These are phyloP conservation scores for Lordiphosa andalusiaca DNA, from an alignment of 2,888 invertebrate species.

Conservation along the genomic window DNA sequence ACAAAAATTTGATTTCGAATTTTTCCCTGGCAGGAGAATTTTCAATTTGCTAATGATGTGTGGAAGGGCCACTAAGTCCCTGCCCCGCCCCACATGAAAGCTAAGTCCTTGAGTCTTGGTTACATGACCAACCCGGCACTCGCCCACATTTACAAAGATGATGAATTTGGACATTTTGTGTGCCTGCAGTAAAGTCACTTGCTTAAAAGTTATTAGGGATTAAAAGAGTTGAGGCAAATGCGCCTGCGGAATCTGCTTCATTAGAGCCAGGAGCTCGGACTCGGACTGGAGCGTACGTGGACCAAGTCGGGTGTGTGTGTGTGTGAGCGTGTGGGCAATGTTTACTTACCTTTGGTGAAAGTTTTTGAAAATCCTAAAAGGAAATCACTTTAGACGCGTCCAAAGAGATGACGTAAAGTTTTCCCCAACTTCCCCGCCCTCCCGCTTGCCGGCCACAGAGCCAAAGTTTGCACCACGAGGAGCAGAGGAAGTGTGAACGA, in stretches of 20 bases:
- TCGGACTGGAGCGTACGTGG: slow-evolving; percentile 26
- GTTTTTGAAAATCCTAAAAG: slow-evolving; percentile 77
- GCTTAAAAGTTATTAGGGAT: slow-evolving; percentile 75
- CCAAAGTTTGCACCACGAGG: slow-evolving; percentile 26
- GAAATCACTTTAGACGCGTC: slow-evolving; percentile 76
- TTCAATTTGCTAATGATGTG: slow-evolving; percentile 25
- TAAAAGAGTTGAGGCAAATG: slow-evolving; percentile 68
- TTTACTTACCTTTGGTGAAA: slow-evolving; percentile 69
- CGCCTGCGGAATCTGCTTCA: slow-evolving; percentile 59
- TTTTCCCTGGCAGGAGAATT: not conserved
- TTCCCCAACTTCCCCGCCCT: slow-evolving; percentile 13
- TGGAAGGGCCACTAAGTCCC: not conserved
- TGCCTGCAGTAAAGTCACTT: slow-evolving; percentile 60
- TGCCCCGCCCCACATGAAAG: not conserved
- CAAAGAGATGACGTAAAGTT: slow-evolving; percentile 66
- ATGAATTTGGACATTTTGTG: slow-evolving; percentile 10
- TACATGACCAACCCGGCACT: slow-evolving; percentile 9
- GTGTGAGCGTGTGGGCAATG: slow-evolving; percentile 15
- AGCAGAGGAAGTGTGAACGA: slow-evolving; percentile 60
- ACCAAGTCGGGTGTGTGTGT: slow-evolving; percentile 13
- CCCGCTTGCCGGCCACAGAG: slow-evolving; percentile 17
- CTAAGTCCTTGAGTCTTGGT: slow-evolving; percentile 23
- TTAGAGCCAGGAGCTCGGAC: slow-evolving; percentile 40
- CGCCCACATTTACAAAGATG: slow-evolving; percentile 12
- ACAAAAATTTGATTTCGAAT: slow-evolving; percentile 24